Evolutionary conservation across 1,140 invertebrate genomes (phyloP).

Genomic region (Spodoptera litura): DNA sequence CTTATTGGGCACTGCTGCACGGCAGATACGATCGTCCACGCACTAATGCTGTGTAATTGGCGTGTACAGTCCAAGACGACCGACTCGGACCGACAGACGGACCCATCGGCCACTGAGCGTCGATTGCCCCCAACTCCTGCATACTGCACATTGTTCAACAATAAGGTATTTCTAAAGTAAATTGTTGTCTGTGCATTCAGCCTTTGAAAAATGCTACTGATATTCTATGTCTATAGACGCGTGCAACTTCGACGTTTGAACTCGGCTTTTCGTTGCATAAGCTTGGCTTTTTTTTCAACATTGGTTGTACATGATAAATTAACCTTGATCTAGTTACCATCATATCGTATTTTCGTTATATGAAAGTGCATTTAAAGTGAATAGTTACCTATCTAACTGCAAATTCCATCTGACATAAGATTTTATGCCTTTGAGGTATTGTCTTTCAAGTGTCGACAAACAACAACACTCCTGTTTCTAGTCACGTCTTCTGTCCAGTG

Average conservation of each 20-base stretch:
- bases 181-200: slow-evolving; percentile 11
- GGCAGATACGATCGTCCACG: slow-evolving; percentile 36
- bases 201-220: slow-evolving; percentile 16
- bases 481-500: slow-evolving; percentile 27
- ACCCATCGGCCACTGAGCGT: slow-evolving; percentile 32
- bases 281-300: no score
- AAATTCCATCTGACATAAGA: not conserved
- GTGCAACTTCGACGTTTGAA: no score
- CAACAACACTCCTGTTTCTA: slow-evolving; percentile 36
- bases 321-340: no score
- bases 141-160: slow-evolving; percentile 28
- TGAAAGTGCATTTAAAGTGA: not conserved
- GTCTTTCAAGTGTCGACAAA: slow-evolving; percentile 8
- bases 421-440: not conserved
- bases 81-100: slow-evolving; percentile 5
- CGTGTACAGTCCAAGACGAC: slow-evolving; percentile 39
- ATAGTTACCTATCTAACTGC: not conserved
- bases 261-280: no score
- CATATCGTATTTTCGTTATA: not conserved
- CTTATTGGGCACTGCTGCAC: slow-evolving; percentile 33
- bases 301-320: no score
- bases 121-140: slow-evolving; percentile 21
- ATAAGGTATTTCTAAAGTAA: slow-evolving; percentile 22
- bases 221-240: no score
- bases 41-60: slow-evolving; percentile 47